Conservation (phyloP, 1,140 invertebrate genomes). For the Caerostris extrusa region DNA sequence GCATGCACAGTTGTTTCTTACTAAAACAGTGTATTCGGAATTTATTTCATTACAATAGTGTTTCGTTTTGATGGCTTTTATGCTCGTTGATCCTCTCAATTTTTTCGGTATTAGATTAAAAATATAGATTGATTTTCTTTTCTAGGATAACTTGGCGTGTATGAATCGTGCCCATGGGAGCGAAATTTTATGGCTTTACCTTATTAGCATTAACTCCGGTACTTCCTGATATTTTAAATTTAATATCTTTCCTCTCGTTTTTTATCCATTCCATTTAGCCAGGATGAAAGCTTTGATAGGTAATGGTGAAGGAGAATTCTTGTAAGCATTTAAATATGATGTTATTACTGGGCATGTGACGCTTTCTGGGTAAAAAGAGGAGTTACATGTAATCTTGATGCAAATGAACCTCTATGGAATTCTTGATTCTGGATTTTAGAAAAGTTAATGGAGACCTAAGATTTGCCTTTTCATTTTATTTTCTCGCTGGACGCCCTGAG, state of each 20-base stretch:
- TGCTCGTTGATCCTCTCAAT: not conserved
- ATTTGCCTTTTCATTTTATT: conserved; percentile 57
- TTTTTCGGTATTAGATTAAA: conserved; percentile 66
- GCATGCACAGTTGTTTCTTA: too few species aligned
- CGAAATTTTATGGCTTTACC: conserved; percentile 57
- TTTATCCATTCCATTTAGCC: conserved; percentile 34
- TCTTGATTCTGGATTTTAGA: conserved; percentile 58
- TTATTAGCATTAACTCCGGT: conserved; percentile 76
- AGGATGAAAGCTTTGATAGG: not conserved
- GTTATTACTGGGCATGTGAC: conserved; percentile 68
- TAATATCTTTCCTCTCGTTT: conserved; percentile 62
- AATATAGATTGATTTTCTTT: conserved; percentile 45
- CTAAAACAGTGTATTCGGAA: conserved; percentile 71
- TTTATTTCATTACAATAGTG: conserved; percentile 73
- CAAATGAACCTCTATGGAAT: conserved; percentile 38
- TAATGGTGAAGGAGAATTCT: conserved; percentile 53
- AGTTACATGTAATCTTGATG: conserved; percentile 52
- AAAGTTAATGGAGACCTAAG: conserved; percentile 63
- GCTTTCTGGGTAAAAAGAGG: not conserved
- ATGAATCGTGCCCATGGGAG: conserved; percentile 59
- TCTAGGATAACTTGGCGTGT: not conserved
- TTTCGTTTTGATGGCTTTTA: conserved; percentile 69
- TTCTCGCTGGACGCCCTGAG: not conserved
- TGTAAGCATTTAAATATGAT: conserved; percentile 74
- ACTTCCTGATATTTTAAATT: conserved; percentile 77